phyloP scores from a whole-genome alignment of 2,888 invertebrate species.

The Hanleya hanleyi region DNA sequence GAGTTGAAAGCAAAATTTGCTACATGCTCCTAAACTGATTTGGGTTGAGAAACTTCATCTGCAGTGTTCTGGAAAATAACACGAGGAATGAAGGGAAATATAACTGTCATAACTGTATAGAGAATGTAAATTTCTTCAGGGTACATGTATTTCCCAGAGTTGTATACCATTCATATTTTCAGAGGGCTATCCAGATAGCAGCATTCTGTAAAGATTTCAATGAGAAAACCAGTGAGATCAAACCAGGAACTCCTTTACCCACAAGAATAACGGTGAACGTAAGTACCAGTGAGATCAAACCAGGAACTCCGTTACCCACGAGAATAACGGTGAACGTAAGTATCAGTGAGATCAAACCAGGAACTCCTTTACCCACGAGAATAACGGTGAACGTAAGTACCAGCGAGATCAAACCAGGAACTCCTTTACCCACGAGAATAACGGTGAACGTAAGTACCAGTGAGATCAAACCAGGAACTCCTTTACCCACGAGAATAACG shows the following conservation, averaged over 20 bases:
- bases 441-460: slow-evolving; percentile 85
- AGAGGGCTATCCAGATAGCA: slow-evolving; percentile 96
- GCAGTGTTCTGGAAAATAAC: too few relatives aligned
- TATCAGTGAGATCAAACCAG: slow-evolving; percentile 80
- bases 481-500: slow-evolving; percentile 86
- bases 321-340: slow-evolving; percentile 82
- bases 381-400: slow-evolving; percentile 91
- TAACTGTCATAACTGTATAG: too few relatives aligned
- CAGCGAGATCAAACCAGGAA: slow-evolving; percentile 83
- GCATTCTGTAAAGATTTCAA: slow-evolving; percentile 99
- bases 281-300: slow-evolving; percentile 77
- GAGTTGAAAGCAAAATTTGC: too few relatives aligned
- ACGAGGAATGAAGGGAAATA: too few relatives aligned
- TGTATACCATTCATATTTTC: slow-evolving; percentile 71
- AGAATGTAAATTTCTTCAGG: slow-evolving; percentile 13
- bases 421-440: slow-evolving; percentile 89
- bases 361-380: slow-evolving; percentile 89
- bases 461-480: slow-evolving; percentile 84
- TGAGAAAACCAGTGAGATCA: slow-evolving; percentile 85
- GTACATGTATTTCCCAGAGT: neutral
- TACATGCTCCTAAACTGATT: too few relatives aligned
- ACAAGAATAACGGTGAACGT: slow-evolving; percentile 84
- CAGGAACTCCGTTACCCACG: slow-evolving; percentile 91
- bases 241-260: slow-evolving; percentile 90
- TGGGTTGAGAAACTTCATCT: too few relatives aligned